These are phyloP conservation scores for Bradypus variegatus DNA, from an alignment of 2,797 vertebrate species.

Conservation along the genomic window DNA sequence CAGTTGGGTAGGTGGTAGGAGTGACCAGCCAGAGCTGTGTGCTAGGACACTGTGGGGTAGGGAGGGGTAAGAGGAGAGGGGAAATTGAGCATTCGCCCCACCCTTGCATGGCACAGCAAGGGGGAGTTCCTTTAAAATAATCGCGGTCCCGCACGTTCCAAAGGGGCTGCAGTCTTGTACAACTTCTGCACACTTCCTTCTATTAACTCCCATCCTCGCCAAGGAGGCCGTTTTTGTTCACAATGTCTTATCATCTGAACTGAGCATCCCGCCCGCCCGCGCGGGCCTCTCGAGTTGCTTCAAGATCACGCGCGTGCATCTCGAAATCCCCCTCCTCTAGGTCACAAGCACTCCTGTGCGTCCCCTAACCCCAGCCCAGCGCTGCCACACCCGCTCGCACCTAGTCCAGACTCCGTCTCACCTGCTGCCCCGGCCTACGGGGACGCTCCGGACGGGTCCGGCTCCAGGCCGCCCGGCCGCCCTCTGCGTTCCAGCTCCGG, in stretches of 20 bases:
- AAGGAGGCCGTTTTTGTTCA: background rate
- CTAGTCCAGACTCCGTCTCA: conserved; percentile 4
- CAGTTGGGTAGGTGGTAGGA: conserved; percentile 53
- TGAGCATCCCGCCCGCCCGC: background rate
- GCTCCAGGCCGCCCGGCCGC: conserved; percentile 59
- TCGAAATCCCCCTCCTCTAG: background rate
- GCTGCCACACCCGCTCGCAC: background rate
- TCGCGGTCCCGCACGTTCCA: background rate
- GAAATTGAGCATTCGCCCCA: conserved; percentile 7
- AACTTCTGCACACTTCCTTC: background rate
- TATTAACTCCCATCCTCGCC: background rate
- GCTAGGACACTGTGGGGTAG: background rate
- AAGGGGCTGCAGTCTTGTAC: background rate
- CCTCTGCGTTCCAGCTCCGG: conserved; percentile 27
- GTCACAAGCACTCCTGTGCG: background rate
- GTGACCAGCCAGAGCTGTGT: conserved; percentile 21
- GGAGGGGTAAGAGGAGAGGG: conserved; percentile 11
- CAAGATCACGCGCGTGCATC: conserved; percentile 11
- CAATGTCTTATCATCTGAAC: background rate
- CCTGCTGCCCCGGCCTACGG: conserved; percentile 58
- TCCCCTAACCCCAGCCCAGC: background rate
- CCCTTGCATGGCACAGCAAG: conserved; percentile 6
- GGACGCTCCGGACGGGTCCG: conserved; percentile 60
- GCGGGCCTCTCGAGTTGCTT: background rate
- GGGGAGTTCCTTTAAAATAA: background rate